These are phyloP conservation scores for Pangasianodon hypophthalmus DNA, from an alignment of 2,113 vertebrate genomes.

Conservation along the genomic window DNA sequence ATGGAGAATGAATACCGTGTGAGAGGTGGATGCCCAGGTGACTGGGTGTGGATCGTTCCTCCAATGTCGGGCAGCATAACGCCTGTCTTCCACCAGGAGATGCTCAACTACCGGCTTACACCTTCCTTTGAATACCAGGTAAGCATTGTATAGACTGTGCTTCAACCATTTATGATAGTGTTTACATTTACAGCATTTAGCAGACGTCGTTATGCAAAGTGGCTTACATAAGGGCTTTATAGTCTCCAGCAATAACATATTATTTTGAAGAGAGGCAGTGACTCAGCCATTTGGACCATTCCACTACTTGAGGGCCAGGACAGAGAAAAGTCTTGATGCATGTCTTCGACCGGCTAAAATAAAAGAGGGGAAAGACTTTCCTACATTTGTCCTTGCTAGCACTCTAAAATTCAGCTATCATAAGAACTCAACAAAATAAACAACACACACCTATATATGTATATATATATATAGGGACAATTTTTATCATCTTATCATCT, in stretches of 20 bases:
- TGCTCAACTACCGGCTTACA: conserved; percentile 96
- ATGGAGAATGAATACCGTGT: conserved; percentile 96
- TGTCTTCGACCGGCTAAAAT: neutral
- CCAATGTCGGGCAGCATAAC: conserved; percentile 98
- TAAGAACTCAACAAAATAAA: neutral
- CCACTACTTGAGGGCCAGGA: neutral
- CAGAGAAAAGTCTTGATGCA: neutral
- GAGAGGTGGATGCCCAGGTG: conserved; percentile 91
- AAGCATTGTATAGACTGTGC: neutral
- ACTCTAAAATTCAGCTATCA: neutral
- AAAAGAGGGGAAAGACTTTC: neutral
- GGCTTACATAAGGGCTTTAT: neutral
- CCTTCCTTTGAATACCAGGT: conserved; percentile 99
- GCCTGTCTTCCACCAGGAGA: conserved; percentile 97
- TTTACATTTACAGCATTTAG: neutral
- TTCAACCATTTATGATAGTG: no score
- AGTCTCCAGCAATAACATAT: neutral
- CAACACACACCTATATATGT: no score
- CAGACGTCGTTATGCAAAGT: neutral
- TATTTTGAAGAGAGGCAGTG: neutral
- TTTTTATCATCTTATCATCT: no score
- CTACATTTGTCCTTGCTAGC: neutral
- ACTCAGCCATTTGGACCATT: neutral
- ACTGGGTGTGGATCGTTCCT: conserved; percentile 99
- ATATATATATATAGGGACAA: no score